Evolutionary conservation across 2,113 vertebrate genomes (phyloP).

Genomic region (Rhynchomys soricoides): DNA sequence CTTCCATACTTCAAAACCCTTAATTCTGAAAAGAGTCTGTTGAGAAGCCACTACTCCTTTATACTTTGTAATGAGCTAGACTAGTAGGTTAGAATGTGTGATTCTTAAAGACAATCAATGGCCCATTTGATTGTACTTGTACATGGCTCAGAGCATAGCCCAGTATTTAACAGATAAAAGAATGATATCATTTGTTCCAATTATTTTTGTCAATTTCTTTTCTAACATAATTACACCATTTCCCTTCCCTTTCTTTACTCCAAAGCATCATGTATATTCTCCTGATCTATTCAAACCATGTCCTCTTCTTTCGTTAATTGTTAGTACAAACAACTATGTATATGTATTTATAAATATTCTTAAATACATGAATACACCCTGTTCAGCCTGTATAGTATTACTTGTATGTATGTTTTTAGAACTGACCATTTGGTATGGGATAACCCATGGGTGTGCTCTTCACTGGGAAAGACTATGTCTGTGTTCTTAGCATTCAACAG

Average conservation of each 20-base stretch:
- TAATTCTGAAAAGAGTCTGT: background rate
- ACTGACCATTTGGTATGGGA: background rate
- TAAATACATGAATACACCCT: background rate
- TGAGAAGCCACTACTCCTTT: background rate
- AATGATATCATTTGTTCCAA: background rate
- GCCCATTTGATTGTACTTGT: background rate
- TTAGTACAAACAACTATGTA: background rate
- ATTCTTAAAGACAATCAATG: conserved; percentile 37
- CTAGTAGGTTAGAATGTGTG: background rate
- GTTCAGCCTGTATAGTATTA: background rate
- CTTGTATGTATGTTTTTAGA: background rate
- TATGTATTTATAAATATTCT: background rate
- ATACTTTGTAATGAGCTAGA: background rate
- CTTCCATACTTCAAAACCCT: background rate
- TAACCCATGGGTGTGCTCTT: background rate
- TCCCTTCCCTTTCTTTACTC: background rate
- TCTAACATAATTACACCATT: background rate
- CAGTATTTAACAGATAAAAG: background rate
- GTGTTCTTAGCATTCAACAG: background rate
- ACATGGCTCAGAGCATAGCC: background rate
- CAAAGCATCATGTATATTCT: background rate
- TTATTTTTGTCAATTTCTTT: background rate
- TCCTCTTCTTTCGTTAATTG: background rate
- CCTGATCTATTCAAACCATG: background rate
- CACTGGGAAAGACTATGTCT: background rate